phyloP scores from a whole-genome alignment of 2,888 invertebrate genomes.

The Epinotia demarniana region DNA sequence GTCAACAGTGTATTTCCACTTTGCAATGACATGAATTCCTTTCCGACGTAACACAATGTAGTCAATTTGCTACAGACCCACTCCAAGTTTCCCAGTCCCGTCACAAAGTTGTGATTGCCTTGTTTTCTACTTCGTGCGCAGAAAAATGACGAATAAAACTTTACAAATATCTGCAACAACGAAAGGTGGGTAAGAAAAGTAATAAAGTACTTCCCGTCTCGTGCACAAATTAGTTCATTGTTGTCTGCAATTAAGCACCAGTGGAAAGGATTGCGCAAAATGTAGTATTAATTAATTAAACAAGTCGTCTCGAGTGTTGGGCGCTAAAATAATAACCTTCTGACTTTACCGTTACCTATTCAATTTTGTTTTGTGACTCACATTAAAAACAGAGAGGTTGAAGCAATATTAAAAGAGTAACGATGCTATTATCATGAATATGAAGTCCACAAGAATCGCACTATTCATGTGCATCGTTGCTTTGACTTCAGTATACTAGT shows the following conservation, averaged over 20 bases:
- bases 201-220: slow-evolving; percentile 28
- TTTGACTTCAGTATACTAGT: neutral
- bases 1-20: slow-evolving; percentile 44
- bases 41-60: slow-evolving; percentile 68
- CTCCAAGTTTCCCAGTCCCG: slow-evolving; percentile 65
- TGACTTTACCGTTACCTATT: neutral
- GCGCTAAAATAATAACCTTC: slow-evolving; percentile 28
- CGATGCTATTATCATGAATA: too few species aligned
- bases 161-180: slow-evolving; percentile 53
- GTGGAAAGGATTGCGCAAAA: slow-evolving; percentile 39
- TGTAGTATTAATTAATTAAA: slow-evolving; percentile 43
- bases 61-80: slow-evolving; percentile 70
- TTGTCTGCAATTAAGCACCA: slow-evolving; percentile 37
- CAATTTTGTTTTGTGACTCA: slow-evolving; percentile 3
- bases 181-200: slow-evolving; percentile 40
- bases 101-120: slow-evolving; percentile 75
- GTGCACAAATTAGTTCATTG: slow-evolving; percentile 42
- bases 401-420: neutral
- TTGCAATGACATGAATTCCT: slow-evolving; percentile 51
- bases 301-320: slow-evolving; percentile 27
- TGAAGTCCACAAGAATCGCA: neutral
- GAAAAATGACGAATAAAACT: slow-evolving; percentile 72
- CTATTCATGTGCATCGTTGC: neutral
- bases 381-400: neutral
- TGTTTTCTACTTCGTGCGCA: slow-evolving; percentile 70